Evolutionary conservation across 1,140 invertebrate species (phyloP).

Genomic region (Zaprionus davidi): DNA sequence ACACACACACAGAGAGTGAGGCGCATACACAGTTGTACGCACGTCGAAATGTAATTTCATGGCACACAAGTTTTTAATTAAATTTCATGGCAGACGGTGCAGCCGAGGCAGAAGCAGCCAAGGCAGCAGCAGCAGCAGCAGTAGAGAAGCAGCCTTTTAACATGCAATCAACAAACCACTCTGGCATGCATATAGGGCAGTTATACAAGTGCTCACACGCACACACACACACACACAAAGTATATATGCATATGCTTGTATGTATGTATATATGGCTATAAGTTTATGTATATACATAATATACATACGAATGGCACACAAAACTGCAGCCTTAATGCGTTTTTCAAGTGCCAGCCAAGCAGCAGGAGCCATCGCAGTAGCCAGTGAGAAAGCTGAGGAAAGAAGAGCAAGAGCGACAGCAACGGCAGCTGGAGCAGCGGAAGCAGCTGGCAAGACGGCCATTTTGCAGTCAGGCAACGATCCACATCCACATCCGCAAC

Average conservation of each 20-base stretch:
- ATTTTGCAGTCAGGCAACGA: constrained; percentile 54
- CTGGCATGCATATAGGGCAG: constrained; percentile 76
- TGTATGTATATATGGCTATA: constrained; percentile 19
- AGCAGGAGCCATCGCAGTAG: constrained; percentile 27
- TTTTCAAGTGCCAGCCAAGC: constrained; percentile 75
- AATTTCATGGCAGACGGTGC: constrained; percentile 77
- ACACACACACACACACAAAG: constrained; percentile 44
- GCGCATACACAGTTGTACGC: constrained; percentile 44
- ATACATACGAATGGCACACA: constrained; percentile 67
- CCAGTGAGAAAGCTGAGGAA: constrained; percentile 34
- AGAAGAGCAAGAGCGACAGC: constrained; percentile 1
- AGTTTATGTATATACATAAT: constrained; percentile 48
- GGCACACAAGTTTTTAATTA: constrained; percentile 83
- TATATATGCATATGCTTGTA: constrained; percentile 18
- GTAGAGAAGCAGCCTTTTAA: constrained; percentile 65
- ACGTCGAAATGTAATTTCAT: constrained; percentile 82
- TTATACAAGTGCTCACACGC: constrained; percentile 57
- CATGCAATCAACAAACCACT: constrained; percentile 82
- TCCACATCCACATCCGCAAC: constrained; percentile 50
- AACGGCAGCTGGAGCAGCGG: constrained; percentile 15
- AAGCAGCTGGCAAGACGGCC: constrained; percentile 40
- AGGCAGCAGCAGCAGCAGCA: constrained; percentile 32
- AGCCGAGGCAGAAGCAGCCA: constrained; percentile 48
- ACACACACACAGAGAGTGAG: constrained; percentile 17
- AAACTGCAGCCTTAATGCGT: constrained; percentile 79